A percentile compares a stretch with the other conserved stretches of the same genome.
phyloP scores from a whole-genome alignment of 1,140 invertebrate genomes.

The Pogonomyrmex barbatus region DNA sequence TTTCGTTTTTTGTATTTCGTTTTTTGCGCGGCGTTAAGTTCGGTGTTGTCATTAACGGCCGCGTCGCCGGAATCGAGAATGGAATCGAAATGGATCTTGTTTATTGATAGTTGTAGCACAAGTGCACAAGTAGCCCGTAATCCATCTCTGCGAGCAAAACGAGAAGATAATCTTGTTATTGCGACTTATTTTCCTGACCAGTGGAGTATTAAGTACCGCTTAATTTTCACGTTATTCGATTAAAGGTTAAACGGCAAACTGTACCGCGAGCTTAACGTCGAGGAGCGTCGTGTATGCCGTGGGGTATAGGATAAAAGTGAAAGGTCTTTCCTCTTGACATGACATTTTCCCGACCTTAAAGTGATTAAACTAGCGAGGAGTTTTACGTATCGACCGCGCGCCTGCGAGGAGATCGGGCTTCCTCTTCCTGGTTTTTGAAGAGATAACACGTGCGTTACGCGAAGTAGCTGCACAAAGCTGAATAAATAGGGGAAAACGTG shows the following conservation, averaged over 20 bases:
- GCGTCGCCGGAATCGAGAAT: neutral
- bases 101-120: slow-evolving; percentile 2
- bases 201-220: slow-evolving; percentile 62
- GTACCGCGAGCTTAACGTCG: slow-evolving; percentile 19
- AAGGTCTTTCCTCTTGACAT: slow-evolving; percentile 50
- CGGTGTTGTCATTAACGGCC: neutral
- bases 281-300: neutral
- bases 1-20: neutral
- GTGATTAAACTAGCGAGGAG: slow-evolving; percentile 22
- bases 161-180: slow-evolving; percentile 44
- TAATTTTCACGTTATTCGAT: slow-evolving; percentile 60
- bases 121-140: neutral
- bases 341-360: slow-evolving; percentile 63
- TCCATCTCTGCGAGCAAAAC: slow-evolving; percentile 8
- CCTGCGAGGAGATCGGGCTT: slow-evolving; percentile 4
- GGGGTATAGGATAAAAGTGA: slow-evolving; percentile 54
- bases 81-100: slow-evolving; percentile 26
- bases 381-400: slow-evolving; percentile 44
- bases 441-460: neutral
- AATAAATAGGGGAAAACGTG: neutral
- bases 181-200: slow-evolving; percentile 63
- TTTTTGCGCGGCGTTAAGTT: neutral
- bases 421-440: slow-evolving; percentile 49
- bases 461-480: neutral
- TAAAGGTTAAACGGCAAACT: slow-evolving; percentile 58